Evolutionary conservation across 2,888 invertebrate species (phyloP).

Genomic region (Napeogenes sylphis): DNA sequence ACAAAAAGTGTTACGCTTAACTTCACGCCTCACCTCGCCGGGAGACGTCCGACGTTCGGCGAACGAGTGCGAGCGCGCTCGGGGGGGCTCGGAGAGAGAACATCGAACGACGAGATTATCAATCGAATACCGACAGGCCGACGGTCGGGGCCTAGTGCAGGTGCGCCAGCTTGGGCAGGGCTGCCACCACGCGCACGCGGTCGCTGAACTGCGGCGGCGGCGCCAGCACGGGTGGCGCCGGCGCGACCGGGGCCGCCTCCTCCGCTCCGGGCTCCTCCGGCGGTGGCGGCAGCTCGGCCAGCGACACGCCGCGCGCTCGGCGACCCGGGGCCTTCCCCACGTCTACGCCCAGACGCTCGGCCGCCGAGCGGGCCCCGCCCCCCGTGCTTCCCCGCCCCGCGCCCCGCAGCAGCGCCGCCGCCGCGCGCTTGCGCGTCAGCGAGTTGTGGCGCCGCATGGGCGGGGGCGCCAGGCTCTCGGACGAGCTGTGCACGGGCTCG

Average conservation of each 20-base stretch:
- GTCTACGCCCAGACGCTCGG: constrained; percentile 69
- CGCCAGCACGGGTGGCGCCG: constrained; percentile 80
- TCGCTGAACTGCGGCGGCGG: constrained; percentile 96
- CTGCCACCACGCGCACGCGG: constrained; percentile 89
- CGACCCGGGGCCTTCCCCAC: constrained; percentile 81
- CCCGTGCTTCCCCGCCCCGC: constrained; percentile 41
- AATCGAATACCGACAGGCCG: no score
- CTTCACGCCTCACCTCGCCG: constrained; percentile 1
- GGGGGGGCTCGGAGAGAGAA: not conserved
- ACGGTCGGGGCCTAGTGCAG: constrained; percentile 47
- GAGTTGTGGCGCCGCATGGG: constrained; percentile 80
- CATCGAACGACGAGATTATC: not conserved
- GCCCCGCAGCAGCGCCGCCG: constrained; percentile 76
- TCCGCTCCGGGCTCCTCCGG: constrained; percentile 75
- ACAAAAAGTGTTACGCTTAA: constrained; percentile 46
- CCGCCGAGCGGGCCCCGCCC: constrained; percentile 55
- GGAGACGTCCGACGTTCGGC: constrained; percentile 24
- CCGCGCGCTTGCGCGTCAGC: constrained; percentile 78
- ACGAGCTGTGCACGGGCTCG: constrained; percentile 72
- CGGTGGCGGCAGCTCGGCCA: constrained; percentile 50
- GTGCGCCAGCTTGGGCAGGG: constrained; percentile 85
- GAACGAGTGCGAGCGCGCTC: constrained; percentile 15
- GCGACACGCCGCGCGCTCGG: constrained; percentile 85
- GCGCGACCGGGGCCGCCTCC: constrained; percentile 61
- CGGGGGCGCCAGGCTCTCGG: constrained; percentile 63